Conservation (phyloP, 2,888 invertebrate species). For the Pterobdella sp. region DNA sequence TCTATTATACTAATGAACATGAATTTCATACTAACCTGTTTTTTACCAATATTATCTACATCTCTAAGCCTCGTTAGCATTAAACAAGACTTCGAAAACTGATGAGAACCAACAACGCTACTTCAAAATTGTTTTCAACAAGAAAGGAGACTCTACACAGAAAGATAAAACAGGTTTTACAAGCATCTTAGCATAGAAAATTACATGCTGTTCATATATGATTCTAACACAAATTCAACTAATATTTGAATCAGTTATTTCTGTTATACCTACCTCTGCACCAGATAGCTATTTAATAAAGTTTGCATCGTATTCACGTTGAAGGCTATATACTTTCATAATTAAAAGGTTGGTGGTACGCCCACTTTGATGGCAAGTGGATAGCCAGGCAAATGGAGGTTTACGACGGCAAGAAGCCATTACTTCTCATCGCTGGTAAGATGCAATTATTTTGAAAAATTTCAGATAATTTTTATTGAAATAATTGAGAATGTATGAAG, state of each 20-base stretch:
- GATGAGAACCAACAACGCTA: slow-evolving; percentile 60
- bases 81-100: not conserved
- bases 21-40: no score
- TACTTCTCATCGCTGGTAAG: slow-evolving; percentile 76
- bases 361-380: slow-evolving; percentile 96
- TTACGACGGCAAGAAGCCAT: slow-evolving; percentile 82
- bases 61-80: not conserved
- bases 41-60: not conserved
- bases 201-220: not conserved
- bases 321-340: no score
- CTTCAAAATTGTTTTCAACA: slow-evolving; percentile 82
- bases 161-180: slow-evolving; percentile 4
- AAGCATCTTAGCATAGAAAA: not conserved
- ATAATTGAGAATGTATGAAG: no score
- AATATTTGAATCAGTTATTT: no score
- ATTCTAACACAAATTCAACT: no score
- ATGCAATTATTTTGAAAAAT: not conserved
- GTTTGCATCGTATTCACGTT: no score
- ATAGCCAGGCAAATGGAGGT: slow-evolving; percentile 95
- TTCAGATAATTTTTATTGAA: not conserved
- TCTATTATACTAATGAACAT: not conserved
- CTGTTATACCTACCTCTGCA: no score
- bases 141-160: slow-evolving; percentile 43
- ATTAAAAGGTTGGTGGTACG: slow-evolving; percentile 87
- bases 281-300: no score